Conservation (phyloP, 2,888 invertebrate species). For the Crossocerus cetratus region DNA sequence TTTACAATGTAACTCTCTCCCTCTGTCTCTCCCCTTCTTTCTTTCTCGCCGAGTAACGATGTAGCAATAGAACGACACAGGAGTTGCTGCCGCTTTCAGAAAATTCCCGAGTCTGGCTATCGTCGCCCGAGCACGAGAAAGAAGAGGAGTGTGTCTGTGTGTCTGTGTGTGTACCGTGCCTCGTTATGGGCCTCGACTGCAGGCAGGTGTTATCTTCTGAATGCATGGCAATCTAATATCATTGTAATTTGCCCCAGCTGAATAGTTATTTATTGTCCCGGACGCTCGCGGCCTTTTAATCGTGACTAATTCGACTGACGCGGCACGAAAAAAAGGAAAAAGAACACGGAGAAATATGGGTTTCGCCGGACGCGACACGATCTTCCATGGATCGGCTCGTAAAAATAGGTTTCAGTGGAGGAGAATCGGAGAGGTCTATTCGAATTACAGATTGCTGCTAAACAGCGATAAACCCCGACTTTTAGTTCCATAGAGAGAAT, state of each 20-base stretch:
- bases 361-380: neutral
- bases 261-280: constrained; percentile 1
- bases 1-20: constrained; percentile 1
- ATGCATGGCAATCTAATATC: constrained; percentile 1
- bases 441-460: no score
- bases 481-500: no score
- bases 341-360: neutral
- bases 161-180: neutral
- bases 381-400: neutral
- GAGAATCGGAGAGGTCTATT: no score
- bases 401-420: neutral
- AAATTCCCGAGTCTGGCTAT: neutral
- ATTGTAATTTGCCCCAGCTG: constrained; percentile 4
- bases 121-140: constrained; percentile 12
- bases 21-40: neutral
- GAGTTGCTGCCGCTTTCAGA: constrained; percentile 4
- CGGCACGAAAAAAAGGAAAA: neutral
- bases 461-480: no score
- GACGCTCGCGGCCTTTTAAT: neutral
- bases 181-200: neutral
- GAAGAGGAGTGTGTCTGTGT: no score
- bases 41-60: neutral
- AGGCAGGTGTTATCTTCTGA: constrained; percentile 3
- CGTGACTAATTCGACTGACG: neutral
- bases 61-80: neutral